Base-by-base conservation (phyloP, 2,888 invertebrate genomes). In the Agrotis exclamationis region DNA sequence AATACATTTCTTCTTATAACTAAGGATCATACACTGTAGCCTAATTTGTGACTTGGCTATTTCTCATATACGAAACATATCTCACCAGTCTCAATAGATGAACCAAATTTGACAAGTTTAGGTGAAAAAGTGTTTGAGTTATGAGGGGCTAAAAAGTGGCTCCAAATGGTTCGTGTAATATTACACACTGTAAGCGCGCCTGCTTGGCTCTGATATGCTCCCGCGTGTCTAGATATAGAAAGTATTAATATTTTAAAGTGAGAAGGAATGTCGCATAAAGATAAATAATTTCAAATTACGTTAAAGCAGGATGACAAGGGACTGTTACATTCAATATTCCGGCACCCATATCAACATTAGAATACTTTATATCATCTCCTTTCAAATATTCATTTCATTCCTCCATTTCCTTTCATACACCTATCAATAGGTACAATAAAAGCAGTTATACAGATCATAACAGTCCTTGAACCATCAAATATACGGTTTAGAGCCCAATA, bases 401-500 rank as follows among this genome's bases (percentile, higher is more conserved):
- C 68, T 63, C 65, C 68, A 80, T 80, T 80, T 22, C 70, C 71
- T 79, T 83, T 80, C 83, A 83, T 75, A 60, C 54, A 63, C 69
- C 69, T 80, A 83, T 80, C 83, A 80, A 80, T 83, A 80, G 66
- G 72, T 83, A 71, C 83, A 80, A 81, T 84, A 81, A 81, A 81
- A 68, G 77, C 83, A 82, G 81, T 83, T 80, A 83, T 76, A 80
- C 77, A 80, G 77, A 81, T 80, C 77, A 79, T 84, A 83, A 82
- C 69, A 69, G 63, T 59, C 76, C 76, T 83, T 75, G 83, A 79
- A 82, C 76, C 76, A 72, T 83, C 63, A 78, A 86, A 79, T 79
- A 80, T 81, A 81, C 75, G 69, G 56, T 78, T 70, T 28, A 64
- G 63, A 57, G 65, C 79, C 81, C 78, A 45, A 76, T 75, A 71